Evolutionary conservation across 2,797 vertebrate genomes (phyloP), one percentile per base, ranked within the genome.

Genomic region (Sardinella longiceps): DNA sequence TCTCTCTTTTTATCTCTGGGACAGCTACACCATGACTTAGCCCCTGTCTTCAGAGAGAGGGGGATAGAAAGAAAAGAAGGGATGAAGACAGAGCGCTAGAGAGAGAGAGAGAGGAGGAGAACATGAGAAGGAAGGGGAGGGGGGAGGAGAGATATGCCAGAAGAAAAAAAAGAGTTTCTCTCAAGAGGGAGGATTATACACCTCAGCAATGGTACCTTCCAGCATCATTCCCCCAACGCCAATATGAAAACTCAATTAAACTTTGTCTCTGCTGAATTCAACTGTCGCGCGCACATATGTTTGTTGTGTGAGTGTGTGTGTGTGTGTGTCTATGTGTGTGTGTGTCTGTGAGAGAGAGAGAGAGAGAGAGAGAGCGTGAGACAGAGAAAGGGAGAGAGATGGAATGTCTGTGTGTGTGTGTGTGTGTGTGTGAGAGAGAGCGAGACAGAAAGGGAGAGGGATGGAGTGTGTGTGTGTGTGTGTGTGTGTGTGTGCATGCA

Each of bases 211-310:
- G 81, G 81, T 84, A 87, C 86, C 87, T 88, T 88, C 86, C 82
- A 87, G 88, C 83, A 48, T 80, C 66, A 88, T 81, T 84, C 87
- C 83, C 85, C 63, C 86, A 83, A 81, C 83, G 85, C 85, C 82
- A 87, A 87, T 81, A 82, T 86, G 86, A 84, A 84, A 89, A 89
- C 86, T 88, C 83, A 87, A 88, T 86, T 89, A 88, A 88, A 90
- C 87, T 87, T 86, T 80, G 81, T 86, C 85, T 86, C 85, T 84
- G 81, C 53, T 45, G 84, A 88, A 83, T 86, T 87, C 48, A 46
- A 87, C 88, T 83, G 56, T 28, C 50, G 56, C 80, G 58, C 23
- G 43, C 9, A 25, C 15, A 37, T 63, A 30, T 63, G 60, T 63
- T 25, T 63, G 60, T 28, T 25, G 46, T 48, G 46, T 63, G 60